These are phyloP conservation scores for Corella eumyota DNA, from an alignment of 23 tunicate genomes.

Conservation along the genomic window DNA sequence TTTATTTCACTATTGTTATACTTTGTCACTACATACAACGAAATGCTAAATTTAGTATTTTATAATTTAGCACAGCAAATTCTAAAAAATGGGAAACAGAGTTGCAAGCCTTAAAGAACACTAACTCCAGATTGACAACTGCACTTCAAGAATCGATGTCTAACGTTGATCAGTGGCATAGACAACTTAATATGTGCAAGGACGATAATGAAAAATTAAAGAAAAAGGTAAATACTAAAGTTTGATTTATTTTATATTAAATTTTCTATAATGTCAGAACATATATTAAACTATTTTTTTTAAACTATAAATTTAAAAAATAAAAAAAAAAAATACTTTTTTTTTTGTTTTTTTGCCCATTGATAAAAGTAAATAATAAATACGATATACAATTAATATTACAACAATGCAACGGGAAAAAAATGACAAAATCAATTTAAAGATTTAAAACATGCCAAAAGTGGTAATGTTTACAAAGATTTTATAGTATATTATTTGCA, in stretches of 20 bases:
- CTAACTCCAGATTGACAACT: constrained; percentile 56
- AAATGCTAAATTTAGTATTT: too few relatives aligned
- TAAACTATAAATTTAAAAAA: background rate
- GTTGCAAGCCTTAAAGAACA: constrained; percentile 39
- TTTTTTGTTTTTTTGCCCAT: too few relatives aligned
- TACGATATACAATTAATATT: too few relatives aligned
- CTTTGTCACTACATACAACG: too few relatives aligned
- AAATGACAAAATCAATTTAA: too few relatives aligned
- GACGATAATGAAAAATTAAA: constrained; percentile 70
- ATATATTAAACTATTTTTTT: background rate
- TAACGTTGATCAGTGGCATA: constrained; percentile 61
- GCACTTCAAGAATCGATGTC: constrained; percentile 81
- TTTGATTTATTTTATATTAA: background rate
- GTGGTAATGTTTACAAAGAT: too few relatives aligned
- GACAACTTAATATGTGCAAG: constrained; percentile 48
- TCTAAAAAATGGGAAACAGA: constrained; percentile 60
- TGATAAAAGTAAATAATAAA: too few relatives aligned
- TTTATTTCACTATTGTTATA: too few relatives aligned
- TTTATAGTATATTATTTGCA: too few relatives aligned
- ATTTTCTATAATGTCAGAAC: background rate
- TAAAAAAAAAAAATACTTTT: background rate
- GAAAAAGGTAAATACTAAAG: constrained; percentile 28
- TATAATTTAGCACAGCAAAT: constrained; percentile 17
- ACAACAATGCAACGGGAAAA: too few relatives aligned
- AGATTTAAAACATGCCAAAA: too few relatives aligned